Conservation (phyloP, 1,140 invertebrate genomes). For the Tetramorium parvispinum region DNA sequence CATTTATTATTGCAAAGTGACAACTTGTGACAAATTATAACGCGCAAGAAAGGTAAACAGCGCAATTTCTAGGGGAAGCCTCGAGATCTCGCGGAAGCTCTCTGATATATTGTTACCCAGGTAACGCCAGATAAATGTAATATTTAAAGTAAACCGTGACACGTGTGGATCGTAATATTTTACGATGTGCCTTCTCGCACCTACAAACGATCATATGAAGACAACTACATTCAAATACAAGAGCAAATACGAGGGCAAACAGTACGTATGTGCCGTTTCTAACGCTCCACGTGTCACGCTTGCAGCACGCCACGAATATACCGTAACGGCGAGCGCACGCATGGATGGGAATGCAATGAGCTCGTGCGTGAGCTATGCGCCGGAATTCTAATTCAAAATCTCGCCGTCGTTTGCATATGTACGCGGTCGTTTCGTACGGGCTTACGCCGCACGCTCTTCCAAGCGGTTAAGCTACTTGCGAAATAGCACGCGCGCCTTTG, state of each 20-base stretch:
- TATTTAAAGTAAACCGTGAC: constrained; percentile 25
- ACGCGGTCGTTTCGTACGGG: background rate
- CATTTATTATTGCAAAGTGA: background rate
- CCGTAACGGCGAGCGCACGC: constrained; percentile 1
- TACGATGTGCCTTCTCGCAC: background rate
- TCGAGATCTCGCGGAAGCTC: background rate
- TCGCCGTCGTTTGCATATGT: background rate
- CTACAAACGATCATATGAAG: background rate
- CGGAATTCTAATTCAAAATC: constrained; percentile 34
- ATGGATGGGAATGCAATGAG: background rate
- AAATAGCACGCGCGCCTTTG: constrained; percentile 28
- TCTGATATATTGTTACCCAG: constrained; percentile 16
- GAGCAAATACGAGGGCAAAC: constrained; percentile 41
- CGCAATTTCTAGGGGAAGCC: background rate
- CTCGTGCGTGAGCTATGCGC: constrained; percentile 20
- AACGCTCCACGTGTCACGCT: constrained; percentile 67
- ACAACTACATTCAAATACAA: background rate
- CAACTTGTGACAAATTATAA: background rate
- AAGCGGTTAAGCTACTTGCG: background rate
- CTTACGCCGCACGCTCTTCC: background rate
- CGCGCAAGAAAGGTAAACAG: background rate
- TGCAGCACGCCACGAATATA: constrained; percentile 56
- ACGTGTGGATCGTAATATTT: constrained; percentile 36
- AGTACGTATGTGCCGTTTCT: constrained; percentile 47
- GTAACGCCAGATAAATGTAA: constrained; percentile 23